Evolutionary conservation across 2,797 vertebrate species (phyloP).

Genomic region (Garrulus glandarius): DNA sequence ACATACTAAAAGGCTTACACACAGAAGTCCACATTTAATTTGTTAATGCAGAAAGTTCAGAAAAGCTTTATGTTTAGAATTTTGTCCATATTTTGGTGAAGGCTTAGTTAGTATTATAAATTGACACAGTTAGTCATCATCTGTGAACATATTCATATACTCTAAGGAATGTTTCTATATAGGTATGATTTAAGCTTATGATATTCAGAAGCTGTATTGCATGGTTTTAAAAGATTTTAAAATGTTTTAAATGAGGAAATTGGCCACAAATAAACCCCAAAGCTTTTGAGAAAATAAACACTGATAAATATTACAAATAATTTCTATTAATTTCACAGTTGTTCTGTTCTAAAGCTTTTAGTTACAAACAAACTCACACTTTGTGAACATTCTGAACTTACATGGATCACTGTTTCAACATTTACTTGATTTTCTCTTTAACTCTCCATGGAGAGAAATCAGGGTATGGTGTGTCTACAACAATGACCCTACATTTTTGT

Average conservation of each 20-base stretch:
- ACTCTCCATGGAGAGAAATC: constrained; percentile 80
- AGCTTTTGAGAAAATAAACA: background rate
- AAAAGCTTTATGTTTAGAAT: background rate
- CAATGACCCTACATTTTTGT: background rate
- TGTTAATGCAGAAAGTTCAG: background rate
- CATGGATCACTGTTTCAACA: constrained; percentile 78
- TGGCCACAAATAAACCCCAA: background rate
- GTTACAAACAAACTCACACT: constrained; percentile 76
- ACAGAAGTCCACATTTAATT: background rate
- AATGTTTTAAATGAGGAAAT: background rate
- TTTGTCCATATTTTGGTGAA: background rate
- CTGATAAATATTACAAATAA: background rate
- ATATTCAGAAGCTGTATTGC: background rate
- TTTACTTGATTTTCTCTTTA: constrained; percentile 81
- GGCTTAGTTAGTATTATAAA: background rate
- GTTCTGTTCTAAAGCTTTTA: constrained; percentile 70
- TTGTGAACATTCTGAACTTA: constrained; percentile 81
- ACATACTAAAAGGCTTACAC: background rate
- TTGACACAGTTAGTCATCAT: background rate
- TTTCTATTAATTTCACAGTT: background rate
- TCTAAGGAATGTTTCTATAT: background rate
- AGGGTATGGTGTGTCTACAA: constrained; percentile 60
- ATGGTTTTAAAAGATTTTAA: background rate
- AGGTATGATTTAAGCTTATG: background rate
- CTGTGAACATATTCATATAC: background rate